These are phyloP conservation scores for Amphiprion percula DNA, from an alignment of 2,113 vertebrate genomes.

Conservation along the genomic window DNA sequence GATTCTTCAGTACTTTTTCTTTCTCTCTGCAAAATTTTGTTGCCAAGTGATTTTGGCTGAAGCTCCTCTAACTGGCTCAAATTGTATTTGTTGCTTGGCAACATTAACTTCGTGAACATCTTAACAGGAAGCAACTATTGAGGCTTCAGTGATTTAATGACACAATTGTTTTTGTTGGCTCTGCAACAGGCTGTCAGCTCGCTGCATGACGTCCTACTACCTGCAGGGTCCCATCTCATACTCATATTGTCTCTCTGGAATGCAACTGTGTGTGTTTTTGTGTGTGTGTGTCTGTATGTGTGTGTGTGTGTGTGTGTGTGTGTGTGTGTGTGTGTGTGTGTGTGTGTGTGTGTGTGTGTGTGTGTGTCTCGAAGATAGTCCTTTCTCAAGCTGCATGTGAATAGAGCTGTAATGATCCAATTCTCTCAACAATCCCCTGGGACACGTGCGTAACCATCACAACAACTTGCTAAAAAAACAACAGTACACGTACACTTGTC, in stretches of 20 bases:
- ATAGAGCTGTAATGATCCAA: conserved; percentile 34
- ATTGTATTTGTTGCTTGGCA: conserved; percentile 73
- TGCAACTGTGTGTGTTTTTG: conserved; percentile 3
- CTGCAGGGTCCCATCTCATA: conserved; percentile 54
- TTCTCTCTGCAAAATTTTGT: conserved; percentile 18
- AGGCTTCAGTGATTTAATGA: conserved; percentile 64
- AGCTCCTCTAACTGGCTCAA: conserved; percentile 32
- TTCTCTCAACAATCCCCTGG: conserved; percentile 17
- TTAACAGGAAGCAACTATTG: conserved; percentile 55
- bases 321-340: neutral
- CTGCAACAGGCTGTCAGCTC: conserved; percentile 34
- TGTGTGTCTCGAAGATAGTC: neutral
- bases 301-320: neutral
- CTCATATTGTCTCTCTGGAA: conserved; percentile 44
- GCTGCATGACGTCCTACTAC: conserved; percentile 51
- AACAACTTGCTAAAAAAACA: neutral
- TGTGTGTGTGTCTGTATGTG: neutral
- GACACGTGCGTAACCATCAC: neutral
- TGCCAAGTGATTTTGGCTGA: conserved; percentile 49
- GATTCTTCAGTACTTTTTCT: conserved; percentile 5
- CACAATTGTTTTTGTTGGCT: conserved; percentile 39
- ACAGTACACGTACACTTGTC: too few relatives aligned
- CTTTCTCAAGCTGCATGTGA: conserved; percentile 10
- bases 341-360: neutral
- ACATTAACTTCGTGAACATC: conserved; percentile 60